These are phyloP conservation scores for Cyprinodon brontotheroides DNA, from an alignment of 2,113 vertebrate genomes.

Conservation along the genomic window DNA sequence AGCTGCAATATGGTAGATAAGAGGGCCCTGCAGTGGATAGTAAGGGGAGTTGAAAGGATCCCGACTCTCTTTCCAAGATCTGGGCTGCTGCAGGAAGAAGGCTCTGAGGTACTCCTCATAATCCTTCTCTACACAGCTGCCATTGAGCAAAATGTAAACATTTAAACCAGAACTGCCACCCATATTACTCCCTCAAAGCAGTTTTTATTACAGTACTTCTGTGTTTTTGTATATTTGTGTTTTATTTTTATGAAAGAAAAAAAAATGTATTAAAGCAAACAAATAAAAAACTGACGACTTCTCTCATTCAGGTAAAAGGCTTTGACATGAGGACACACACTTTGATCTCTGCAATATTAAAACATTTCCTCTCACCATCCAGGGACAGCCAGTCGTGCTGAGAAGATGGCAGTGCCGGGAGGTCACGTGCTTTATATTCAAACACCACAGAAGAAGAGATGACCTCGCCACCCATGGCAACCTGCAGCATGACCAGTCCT, in stretches of 20 bases:
- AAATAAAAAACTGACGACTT: neutral
- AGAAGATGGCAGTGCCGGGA: constrained; percentile 94
- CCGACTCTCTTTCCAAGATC: neutral
- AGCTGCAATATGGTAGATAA: constrained; percentile 1
- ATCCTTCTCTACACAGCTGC: neutral
- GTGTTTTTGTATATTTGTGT: neutral
- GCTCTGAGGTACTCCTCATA: neutral
- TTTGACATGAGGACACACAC: neutral
- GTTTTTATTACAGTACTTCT: neutral
- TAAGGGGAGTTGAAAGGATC: neutral
- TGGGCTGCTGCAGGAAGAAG: neutral
- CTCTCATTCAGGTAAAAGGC: neutral
- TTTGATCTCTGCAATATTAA: neutral
- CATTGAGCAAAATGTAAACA: neutral
- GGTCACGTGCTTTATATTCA: constrained; percentile 96
- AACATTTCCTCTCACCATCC: constrained; percentile 85
- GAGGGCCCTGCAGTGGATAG: neutral
- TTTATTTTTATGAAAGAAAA: neutral
- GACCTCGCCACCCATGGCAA: constrained; percentile 95
- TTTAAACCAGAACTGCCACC: neutral
- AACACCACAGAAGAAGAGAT: constrained; percentile 99
- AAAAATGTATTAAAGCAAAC: neutral
- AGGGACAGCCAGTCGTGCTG: constrained; percentile 98
- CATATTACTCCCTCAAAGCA: neutral
- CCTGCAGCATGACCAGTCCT: constrained; percentile 97